phyloP scores from a whole-genome alignment of 1,140 invertebrate genomes.

The Akabosia matsudoensis region DNA sequence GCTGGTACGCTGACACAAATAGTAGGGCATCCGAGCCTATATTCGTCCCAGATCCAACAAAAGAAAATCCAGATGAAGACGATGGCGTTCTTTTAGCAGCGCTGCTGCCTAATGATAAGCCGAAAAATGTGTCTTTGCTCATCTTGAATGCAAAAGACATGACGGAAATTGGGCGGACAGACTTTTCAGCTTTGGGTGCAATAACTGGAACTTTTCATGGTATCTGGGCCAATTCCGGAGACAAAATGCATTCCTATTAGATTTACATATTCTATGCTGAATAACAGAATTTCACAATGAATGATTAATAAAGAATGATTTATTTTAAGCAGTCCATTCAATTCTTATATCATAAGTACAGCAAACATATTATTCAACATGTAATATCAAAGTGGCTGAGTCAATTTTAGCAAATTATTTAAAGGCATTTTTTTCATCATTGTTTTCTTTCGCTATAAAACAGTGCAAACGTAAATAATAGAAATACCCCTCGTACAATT shows the following conservation, averaged over 20 bases:
- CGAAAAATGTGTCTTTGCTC: slow-evolving; percentile 48
- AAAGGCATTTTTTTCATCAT: too few relatives aligned
- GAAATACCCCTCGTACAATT: too few relatives aligned
- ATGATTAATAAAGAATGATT: too few relatives aligned
- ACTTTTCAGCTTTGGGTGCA: slow-evolving; percentile 47
- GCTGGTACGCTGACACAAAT: neutral
- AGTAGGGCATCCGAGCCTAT: slow-evolving; percentile 31
- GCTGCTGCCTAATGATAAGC: slow-evolving; percentile 47
- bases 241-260: slow-evolving; percentile 35
- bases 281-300: too few relatives aligned
- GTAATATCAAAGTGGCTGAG: too few relatives aligned
- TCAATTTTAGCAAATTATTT: too few relatives aligned
- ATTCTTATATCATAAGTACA: too few relatives aligned
- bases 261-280: too few relatives aligned
- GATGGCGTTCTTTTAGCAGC: slow-evolving; percentile 52
- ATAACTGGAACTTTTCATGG: slow-evolving; percentile 50
- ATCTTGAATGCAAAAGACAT: slow-evolving; percentile 50
- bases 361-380: too few relatives aligned
- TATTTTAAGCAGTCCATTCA: too few relatives aligned
- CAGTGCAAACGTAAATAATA: too few relatives aligned
- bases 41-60: slow-evolving; percentile 34
- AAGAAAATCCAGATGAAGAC: slow-evolving; percentile 48
- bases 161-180: slow-evolving; percentile 48
- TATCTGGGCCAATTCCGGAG: slow-evolving; percentile 8
- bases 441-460: too few relatives aligned